Conservation (phyloP, 2,888 invertebrate genomes). For the Prenolepis imparis region DNA sequence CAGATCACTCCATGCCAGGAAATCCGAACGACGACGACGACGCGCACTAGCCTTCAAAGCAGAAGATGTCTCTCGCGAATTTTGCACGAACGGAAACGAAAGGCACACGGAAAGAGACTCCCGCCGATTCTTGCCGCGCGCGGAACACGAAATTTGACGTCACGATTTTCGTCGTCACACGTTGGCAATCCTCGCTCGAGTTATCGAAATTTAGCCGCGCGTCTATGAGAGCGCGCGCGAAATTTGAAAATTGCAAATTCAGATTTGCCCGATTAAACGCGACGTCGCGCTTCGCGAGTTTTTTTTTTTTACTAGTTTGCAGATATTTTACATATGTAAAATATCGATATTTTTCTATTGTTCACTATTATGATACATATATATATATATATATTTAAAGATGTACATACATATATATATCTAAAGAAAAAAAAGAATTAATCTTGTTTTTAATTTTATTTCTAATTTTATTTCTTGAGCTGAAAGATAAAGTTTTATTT, state of each 20-base stretch:
- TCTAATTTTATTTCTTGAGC: neutral
- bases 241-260: constrained; percentile 6
- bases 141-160: constrained; percentile 14
- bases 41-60: constrained; percentile 50
- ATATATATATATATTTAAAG: neutral
- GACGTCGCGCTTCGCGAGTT: neutral
- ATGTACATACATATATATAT: neutral
- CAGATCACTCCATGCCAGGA: constrained; percentile 63
- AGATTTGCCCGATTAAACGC: neutral
- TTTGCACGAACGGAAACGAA: neutral
- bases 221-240: neutral
- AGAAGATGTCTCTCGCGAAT: constrained; percentile 19
- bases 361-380: neutral
- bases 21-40: constrained; percentile 21
- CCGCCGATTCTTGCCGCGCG: neutral
- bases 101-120: neutral
- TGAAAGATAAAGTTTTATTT: neutral
- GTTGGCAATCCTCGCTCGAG: constrained; percentile 5
- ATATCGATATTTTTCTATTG: neutral
- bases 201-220: constrained; percentile 20
- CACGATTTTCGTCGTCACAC: neutral
- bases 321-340: neutral
- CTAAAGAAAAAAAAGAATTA: neutral
- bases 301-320: neutral
- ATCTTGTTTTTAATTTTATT: neutral